phyloP scores from a whole-genome alignment of 2,113 vertebrate genomes.

The Hassar affinis region DNA sequence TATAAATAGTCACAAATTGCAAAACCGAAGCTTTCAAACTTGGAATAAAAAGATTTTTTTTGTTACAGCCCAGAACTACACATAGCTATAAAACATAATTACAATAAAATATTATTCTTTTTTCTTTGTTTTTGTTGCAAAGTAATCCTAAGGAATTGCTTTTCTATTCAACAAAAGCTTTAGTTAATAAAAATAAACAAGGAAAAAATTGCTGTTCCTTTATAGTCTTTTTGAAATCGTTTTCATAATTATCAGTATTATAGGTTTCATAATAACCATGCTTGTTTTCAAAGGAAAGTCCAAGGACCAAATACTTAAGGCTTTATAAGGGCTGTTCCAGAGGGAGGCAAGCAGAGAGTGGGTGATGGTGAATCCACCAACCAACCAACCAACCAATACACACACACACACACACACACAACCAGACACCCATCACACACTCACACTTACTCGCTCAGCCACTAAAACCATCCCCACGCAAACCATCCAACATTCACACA shows the following conservation, averaged over 20 bases:
- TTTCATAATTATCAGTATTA: constrained; percentile 69
- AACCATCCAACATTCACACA: constrained; percentile 75
- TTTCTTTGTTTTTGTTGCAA: constrained; percentile 72
- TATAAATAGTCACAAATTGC: constrained; percentile 80
- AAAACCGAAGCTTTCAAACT: constrained; percentile 81
- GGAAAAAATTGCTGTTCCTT: constrained; percentile 69
- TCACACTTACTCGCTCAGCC: constrained; percentile 42
- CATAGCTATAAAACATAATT: constrained; percentile 81
- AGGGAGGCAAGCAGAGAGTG: constrained; percentile 78
- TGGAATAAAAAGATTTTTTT: constrained; percentile 60
- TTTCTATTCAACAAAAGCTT: constrained; percentile 80
- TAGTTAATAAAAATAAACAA: constrained; percentile 68
- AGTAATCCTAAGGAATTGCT: constrained; percentile 78
- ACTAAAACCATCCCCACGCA: constrained; percentile 61
- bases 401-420: constrained; percentile 76
- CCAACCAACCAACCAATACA: constrained; percentile 74
- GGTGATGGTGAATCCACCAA: constrained; percentile 79
- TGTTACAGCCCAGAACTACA: constrained; percentile 84
- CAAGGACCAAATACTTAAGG: constrained; percentile 96
- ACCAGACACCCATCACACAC: constrained; percentile 67
- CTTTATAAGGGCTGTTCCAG: constrained; percentile 85
- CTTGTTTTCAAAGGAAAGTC: constrained; percentile 84
- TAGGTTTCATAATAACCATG: constrained; percentile 78
- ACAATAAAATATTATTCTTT: constrained; percentile 78
- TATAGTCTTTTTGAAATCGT: constrained; percentile 57